phyloP scores from a whole-genome alignment of 1,140 invertebrate species.

The Liolophura sinensis region DNA sequence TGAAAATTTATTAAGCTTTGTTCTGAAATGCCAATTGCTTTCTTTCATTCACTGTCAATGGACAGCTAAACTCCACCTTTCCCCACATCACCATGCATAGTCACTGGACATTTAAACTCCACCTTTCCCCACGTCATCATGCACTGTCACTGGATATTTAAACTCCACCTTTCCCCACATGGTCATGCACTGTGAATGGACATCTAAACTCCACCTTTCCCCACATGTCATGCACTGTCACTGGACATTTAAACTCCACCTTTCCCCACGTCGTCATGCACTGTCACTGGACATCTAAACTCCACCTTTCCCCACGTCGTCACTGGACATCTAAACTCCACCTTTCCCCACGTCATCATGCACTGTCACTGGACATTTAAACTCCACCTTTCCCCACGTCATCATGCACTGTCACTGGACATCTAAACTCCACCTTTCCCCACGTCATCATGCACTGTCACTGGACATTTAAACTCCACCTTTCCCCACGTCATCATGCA shows the following conservation, averaged over 20 bases:
- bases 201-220: too few species aligned
- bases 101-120: background rate
- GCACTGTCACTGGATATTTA: background rate
- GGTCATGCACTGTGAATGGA: background rate
- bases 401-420: constrained; percentile 6
- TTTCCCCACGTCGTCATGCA: constrained; percentile 7
- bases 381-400: constrained; percentile 1
- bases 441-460: constrained; percentile 8
- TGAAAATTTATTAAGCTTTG: background rate
- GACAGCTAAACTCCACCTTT: too few species aligned
- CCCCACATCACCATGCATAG: constrained; percentile 3
- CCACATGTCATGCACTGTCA: constrained; percentile 1
- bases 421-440: too few species aligned
- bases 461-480: background rate
- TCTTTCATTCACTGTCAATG: background rate
- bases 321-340: too few species aligned
- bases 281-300: background rate
- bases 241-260: background rate
- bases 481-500: constrained; percentile 7
- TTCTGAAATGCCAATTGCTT: background rate
- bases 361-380: background rate
- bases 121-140: constrained; percentile 9
- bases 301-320: constrained; percentile 3
- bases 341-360: too few species aligned
- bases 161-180: too few species aligned